Evolutionary conservation across 2,113 vertebrate species (phyloP).

Genomic region (Campylomormyrus numenius): DNA sequence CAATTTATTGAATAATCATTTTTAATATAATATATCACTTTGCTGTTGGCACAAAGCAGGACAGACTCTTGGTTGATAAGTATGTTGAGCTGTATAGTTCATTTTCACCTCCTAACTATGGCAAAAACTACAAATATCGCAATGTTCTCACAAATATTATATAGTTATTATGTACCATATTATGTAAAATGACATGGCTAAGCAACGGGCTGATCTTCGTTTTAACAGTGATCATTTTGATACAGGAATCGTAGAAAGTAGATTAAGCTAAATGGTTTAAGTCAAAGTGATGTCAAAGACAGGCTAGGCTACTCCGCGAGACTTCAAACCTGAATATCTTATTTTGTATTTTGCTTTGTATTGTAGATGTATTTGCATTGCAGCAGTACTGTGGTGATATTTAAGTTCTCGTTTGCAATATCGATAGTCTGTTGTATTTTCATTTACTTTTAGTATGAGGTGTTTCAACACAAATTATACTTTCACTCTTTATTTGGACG

Average conservation of each 20-base stretch:
- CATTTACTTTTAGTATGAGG: not conserved
- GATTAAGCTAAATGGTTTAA: not conserved
- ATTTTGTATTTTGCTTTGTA: too few relatives aligned
- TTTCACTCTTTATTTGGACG: not conserved
- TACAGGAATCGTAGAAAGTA: not conserved
- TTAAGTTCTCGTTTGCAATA: not conserved
- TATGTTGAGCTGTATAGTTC: not conserved
- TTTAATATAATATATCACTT: not conserved
- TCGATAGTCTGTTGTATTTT: not conserved
- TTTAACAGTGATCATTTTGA: not conserved
- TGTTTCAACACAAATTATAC: not conserved
- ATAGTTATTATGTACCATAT: not conserved
- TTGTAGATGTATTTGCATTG: not conserved
- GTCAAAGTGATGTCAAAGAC: not conserved
- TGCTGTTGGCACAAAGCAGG: not conserved
- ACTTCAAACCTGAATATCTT: not conserved
- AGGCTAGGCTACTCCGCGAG: not conserved
- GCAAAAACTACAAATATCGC: not conserved
- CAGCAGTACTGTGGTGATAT: not conserved
- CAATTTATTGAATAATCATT: not conserved
- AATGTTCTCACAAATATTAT: not conserved
- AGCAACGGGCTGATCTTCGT: not conserved
- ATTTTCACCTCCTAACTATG: not conserved
- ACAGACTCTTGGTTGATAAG: not conserved
- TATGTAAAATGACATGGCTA: not conserved